Conservation (phyloP, 2,113 vertebrate genomes). For the Eptesicus fuscus region DNA sequence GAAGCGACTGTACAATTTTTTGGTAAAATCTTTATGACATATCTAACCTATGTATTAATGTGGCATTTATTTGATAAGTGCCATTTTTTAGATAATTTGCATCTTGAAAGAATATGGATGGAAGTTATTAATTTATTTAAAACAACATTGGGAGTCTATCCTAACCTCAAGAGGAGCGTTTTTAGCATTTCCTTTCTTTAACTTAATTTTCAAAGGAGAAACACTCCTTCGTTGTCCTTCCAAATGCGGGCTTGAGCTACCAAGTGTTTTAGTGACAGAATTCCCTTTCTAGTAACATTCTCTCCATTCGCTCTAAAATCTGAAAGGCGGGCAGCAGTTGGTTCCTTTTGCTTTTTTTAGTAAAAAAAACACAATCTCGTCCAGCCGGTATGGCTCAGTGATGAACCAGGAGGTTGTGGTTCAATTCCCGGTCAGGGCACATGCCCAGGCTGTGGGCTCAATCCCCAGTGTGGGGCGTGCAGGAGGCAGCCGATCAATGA, state of each 20-base stretch:
- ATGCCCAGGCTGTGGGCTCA: no score
- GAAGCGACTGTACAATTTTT: not conserved
- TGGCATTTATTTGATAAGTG: not conserved
- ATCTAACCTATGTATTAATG: not conserved
- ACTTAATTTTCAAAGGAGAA: constrained; percentile 14
- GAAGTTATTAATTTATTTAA: not conserved
- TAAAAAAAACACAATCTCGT: no score
- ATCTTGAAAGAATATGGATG: constrained; percentile 18
- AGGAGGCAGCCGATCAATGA: no score
- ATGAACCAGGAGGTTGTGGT: no score
- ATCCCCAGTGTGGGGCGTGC: no score
- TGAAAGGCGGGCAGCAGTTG: not conserved
- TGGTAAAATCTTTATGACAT: not conserved
- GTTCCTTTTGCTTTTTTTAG: not conserved
- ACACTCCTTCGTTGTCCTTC: not conserved
- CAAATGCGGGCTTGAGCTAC: not conserved
- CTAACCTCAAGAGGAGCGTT: not conserved
- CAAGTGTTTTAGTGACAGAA: not conserved
- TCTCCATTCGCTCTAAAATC: not conserved
- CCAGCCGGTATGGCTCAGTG: no score
- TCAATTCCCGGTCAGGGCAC: no score
- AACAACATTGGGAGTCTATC: not conserved
- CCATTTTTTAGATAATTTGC: not conserved
- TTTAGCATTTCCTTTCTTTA: constrained; percentile 7
- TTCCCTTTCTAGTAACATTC: not conserved